phyloP scores from a whole-genome alignment of 2,888 invertebrate species.

The Pseudolycoriella hygida region DNA sequence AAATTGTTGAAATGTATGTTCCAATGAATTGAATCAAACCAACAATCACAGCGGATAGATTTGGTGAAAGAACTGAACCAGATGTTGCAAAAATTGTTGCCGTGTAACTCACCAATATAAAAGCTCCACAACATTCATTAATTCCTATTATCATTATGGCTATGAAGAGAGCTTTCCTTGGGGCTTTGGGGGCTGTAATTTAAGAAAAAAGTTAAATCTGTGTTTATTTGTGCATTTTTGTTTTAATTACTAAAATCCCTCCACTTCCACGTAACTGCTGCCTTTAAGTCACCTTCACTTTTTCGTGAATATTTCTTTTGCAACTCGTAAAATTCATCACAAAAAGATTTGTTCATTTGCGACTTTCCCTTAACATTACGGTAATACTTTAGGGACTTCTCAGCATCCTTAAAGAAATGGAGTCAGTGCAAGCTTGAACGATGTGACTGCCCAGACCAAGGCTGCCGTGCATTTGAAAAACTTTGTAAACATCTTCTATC shows the following conservation, averaged over 20 bases:
- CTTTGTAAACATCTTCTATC: too few relatives aligned
- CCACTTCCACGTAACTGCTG: too few relatives aligned
- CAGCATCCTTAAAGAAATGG: conserved; percentile 17
- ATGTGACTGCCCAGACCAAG: too few relatives aligned
- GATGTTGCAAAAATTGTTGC: conserved; percentile 15
- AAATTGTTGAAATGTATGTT: conserved; percentile 13
- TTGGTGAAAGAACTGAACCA: conserved; percentile 11
- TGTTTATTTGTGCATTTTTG: not conserved
- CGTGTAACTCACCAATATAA: conserved; percentile 20
- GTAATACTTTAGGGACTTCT: conserved; percentile 21
- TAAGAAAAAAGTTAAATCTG: too few relatives aligned
- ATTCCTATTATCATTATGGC: conserved; percentile 17
- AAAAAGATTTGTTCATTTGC: not conserved
- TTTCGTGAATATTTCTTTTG: not conserved
- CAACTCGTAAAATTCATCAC: not conserved
- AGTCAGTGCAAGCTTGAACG: too few relatives aligned
- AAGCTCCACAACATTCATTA: conserved; percentile 20
- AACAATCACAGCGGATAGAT: conserved; percentile 16
- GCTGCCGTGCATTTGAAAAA: too few relatives aligned
- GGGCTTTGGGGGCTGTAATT: conserved; percentile 16
- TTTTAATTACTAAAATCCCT: not conserved
- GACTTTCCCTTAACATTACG: conserved; percentile 16
- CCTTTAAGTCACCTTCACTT: too few relatives aligned
- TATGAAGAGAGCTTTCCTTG: conserved; percentile 14
- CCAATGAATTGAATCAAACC: conserved; percentile 18